Conservation (phyloP, 2,797 vertebrate genomes). For the Gymnocypris eckloni region DNA sequence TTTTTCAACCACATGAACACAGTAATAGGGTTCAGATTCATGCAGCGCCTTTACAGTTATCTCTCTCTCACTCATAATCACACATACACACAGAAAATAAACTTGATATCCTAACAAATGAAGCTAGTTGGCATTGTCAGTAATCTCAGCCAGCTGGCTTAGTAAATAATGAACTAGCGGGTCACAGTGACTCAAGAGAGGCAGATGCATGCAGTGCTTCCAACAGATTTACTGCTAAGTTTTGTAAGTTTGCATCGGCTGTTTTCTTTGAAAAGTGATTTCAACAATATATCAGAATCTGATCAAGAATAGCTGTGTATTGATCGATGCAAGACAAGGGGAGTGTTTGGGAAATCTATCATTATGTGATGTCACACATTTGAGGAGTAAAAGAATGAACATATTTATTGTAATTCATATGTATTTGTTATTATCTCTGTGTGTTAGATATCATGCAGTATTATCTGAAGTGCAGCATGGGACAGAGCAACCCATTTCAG, state of each 20-base stretch:
- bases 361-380: not conserved
- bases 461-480: conserved; percentile 88
- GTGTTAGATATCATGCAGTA: conserved; percentile 89
- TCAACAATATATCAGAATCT: not conserved
- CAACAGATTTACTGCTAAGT: conserved; percentile 21
- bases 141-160: conserved; percentile 32
- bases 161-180: conserved; percentile 33
- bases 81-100: conserved; percentile 12
- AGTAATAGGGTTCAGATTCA: not conserved
- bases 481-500: conserved; percentile 91
- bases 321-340: not conserved
- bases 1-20: not conserved
- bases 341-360: not conserved
- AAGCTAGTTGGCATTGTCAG: conserved; percentile 28
- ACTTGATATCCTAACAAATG: conserved; percentile 24
- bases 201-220: not conserved
- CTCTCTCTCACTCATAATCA: conserved; percentile 7
- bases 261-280: not conserved
- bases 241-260: conserved; percentile 31
- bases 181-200: conserved; percentile 25
- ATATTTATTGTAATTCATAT: conserved; percentile 2
- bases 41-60: not conserved
- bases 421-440: conserved; percentile 27
- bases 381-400: not conserved
- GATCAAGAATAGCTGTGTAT: not conserved